Conservation (phyloP, 2,888 invertebrate species). For the Galerucella nymphaeae region DNA sequence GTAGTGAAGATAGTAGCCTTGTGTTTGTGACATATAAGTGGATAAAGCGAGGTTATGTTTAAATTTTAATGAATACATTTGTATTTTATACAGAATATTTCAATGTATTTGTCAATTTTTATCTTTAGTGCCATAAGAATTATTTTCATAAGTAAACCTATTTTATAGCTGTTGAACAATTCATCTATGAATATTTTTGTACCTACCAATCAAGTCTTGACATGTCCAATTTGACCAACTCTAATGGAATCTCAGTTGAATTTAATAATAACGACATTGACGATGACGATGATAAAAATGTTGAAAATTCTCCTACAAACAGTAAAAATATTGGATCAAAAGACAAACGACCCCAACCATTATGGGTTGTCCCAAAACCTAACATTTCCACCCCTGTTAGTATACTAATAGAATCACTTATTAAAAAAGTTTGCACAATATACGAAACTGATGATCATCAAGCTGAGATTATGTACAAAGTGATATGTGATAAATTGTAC, state of each 20-base stretch:
- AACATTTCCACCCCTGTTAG: constrained; percentile 71
- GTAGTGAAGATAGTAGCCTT: too few species aligned
- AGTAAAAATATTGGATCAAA: constrained; percentile 25
- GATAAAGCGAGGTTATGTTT: constrained; percentile 23
- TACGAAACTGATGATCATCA: constrained; percentile 71
- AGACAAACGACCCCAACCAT: constrained; percentile 30
- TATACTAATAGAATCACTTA: constrained; percentile 76
- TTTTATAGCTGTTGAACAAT: constrained; percentile 11
- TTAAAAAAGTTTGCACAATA: constrained; percentile 75
- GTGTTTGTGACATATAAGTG: background rate
- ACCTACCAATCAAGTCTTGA: constrained; percentile 24
- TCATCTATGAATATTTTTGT: constrained; percentile 34
- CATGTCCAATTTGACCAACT: constrained; percentile 32
- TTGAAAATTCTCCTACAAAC: constrained; percentile 23
- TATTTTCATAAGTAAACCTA: constrained; percentile 14
- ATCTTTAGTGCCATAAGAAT: background rate
- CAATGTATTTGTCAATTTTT: constrained; percentile 4
- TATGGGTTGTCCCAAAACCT: constrained; percentile 33
- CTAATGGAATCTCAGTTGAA: constrained; percentile 31
- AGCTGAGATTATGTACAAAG: constrained; percentile 73
- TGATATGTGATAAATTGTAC: constrained; percentile 75
- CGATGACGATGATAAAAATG: constrained; percentile 35
- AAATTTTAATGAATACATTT: constrained; percentile 23
- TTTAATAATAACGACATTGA: constrained; percentile 29
- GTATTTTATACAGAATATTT: constrained; percentile 18